Evolutionary conservation across 2,797 vertebrate genomes (phyloP), one percentile per base, ranked within the genome.

Genomic region (Hemitrygon akajei): DNA sequence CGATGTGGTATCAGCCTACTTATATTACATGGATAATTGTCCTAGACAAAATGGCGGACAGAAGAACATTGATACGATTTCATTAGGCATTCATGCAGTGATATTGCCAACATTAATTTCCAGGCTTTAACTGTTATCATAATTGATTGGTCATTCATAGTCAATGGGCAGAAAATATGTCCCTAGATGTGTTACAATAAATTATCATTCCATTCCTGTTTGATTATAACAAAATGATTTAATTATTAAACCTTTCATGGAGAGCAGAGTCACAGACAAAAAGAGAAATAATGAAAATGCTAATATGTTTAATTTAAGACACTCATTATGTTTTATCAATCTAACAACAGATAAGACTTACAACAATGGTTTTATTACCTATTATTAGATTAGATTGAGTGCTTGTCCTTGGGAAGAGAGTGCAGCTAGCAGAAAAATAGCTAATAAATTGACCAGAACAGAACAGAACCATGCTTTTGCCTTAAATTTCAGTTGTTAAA

Each of bases 91-190:
- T 87, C 60, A 66, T 66, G n/a, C 84, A n/a, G 56, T 87, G 60
- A 63, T 14, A 87, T 63, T 66, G n/a, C 84, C 60, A 66, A 87
- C 58, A 66, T 30, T 66, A 2, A 87, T 87, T 87, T 87, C 30
- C 58, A 87, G 58, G 58, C 60, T 63, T 87, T 87, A 20, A 87
- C 30, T 12, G 60, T 87, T 87, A 66, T 34, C 58, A 87, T 87
- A 87, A 66, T 87, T 63, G 84, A 87, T 66, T 87, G 16, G 60
- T 30, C 58, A 66, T 87, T 87, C 84, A 34, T 66, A 87, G 14
- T 34, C 84, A 87, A 87, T 87, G 84, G 58, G 60, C 60, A 66
- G 60, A 63, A 87, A 87, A 87, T 87, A 47, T 84, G 81, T 58
- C 81, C 84, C 58, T 9, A 63, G 84, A 87, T 87, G 58, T 30